Evolutionary conservation across 30 jellyfish, hydroid and myxozoan genomes (phyloP), one percentile per base, ranked within the genome.

Genomic region (Haliclystus octoradiatus): DNA sequence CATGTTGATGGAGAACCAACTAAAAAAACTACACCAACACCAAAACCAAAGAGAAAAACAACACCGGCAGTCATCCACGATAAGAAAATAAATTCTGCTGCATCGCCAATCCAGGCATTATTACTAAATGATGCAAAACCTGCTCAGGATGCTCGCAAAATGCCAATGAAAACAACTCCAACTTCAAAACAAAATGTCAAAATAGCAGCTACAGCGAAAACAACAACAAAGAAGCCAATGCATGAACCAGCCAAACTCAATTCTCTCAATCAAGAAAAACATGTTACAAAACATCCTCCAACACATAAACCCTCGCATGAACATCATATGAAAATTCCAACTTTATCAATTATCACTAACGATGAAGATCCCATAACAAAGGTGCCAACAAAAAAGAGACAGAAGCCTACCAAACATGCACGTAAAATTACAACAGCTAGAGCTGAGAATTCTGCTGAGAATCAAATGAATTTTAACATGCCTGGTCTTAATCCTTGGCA

Each of bases 281-380:
- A 40, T 19, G 57, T 40, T 40, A 65, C 73, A 1, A 65, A 74
- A 1, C 3, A 26, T 28, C 69, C 69, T 15, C 22, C 33, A 3
- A 12, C n/a, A 4, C 13, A 69, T 2, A 35, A 35, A 33, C 57
- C 76, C 4, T 32, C 67, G 7, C 31, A 35, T 15, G 65, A 35
- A 34, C 29, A 89, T 5, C 64, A 83, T 22, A 65, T 83, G 5
- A 65, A 74, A 26, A 72, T 89, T 13, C 98, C 98, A 1, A 81
- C 95, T 32, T 49, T 89, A 66, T 81, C 73, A 30, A 89, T 89
- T 32, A 72, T 82, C 25, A 78, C 93, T 19, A 94, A 94, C 26
- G 98, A 89, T 62, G 98, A 89, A 49, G 93, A 80, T 52, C 73
- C 71, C 32, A 52, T 72, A 14, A 28, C 74, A 0, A 68, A 65